Conservation (phyloP, 2,113 vertebrate species). For the Callipepla californica region DNA sequence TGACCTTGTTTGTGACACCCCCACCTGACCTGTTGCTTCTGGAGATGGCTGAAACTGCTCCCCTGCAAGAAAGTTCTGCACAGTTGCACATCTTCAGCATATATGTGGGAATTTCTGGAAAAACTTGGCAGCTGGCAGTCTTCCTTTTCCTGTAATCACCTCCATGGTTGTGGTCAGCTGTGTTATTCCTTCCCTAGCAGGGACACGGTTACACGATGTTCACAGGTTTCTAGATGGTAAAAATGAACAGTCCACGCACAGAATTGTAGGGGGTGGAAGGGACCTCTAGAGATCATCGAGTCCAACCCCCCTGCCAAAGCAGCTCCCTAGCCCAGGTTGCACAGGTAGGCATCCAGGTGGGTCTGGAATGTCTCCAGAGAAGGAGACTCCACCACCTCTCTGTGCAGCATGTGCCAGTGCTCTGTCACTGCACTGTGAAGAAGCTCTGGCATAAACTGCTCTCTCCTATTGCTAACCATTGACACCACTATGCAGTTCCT, state of each 20-base stretch:
- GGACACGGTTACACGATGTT: neutral
- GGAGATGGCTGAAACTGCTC: neutral
- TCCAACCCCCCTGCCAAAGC: too few relatives aligned
- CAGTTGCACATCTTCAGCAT: neutral
- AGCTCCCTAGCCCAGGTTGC: too few relatives aligned
- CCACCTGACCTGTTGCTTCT: neutral
- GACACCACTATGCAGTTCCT: neutral
- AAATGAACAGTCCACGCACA: neutral
- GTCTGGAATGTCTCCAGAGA: too few relatives aligned
- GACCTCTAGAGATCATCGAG: too few relatives aligned
- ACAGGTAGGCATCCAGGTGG: too few relatives aligned
- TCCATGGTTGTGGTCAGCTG: neutral
- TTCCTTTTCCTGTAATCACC: neutral
- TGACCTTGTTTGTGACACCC: neutral
- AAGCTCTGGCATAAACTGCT: neutral
- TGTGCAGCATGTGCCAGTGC: too few relatives aligned
- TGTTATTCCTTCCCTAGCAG: neutral
- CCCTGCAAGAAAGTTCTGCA: neutral
- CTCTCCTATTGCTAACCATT: neutral
- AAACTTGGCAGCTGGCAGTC: neutral
- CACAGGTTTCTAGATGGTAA: neutral
- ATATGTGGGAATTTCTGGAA: neutral
- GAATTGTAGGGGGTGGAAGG: too few relatives aligned
- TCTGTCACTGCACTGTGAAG: too few relatives aligned
- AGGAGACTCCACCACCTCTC: too few relatives aligned